phyloP scores from a whole-genome alignment of 2,797 vertebrate genomes.

The Notamacropus eugenii region DNA sequence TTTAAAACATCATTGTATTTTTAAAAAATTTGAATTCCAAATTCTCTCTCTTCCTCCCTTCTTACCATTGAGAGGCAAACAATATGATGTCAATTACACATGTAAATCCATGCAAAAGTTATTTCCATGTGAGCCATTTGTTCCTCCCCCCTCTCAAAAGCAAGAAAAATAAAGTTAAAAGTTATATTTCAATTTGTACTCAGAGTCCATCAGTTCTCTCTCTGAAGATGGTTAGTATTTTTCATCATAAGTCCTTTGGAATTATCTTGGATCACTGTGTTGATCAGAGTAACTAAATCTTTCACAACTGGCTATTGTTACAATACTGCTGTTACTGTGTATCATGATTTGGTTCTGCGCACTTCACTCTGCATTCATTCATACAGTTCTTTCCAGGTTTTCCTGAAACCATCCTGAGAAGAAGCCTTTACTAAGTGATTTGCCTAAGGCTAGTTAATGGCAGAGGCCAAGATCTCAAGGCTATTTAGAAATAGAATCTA shows the following conservation, averaged over 20 bases:
- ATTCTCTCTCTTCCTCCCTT: neutral
- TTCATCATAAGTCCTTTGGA: neutral
- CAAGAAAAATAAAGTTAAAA: neutral
- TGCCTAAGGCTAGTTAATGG: neutral
- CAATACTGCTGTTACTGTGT: neutral
- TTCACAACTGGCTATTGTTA: neutral
- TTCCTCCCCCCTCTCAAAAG: neutral
- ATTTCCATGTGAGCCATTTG: neutral
- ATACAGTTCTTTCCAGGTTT: neutral
- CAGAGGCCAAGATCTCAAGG: neutral
- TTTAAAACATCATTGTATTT: neutral
- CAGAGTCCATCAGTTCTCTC: neutral
- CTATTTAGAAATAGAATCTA: neutral
- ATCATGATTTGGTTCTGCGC: neutral
- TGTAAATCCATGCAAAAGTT: neutral
- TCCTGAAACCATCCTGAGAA: neutral
- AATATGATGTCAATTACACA: neutral
- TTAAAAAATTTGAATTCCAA: neutral
- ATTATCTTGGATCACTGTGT: neutral
- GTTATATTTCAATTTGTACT: neutral
- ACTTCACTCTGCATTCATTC: neutral
- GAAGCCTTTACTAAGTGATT: neutral
- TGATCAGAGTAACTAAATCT: neutral
- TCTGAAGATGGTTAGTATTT: neutral
- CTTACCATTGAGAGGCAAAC: neutral